Evolutionary conservation across 1,140 invertebrate species (phyloP).

Genomic region (Drosophila pseudoananassae): DNA sequence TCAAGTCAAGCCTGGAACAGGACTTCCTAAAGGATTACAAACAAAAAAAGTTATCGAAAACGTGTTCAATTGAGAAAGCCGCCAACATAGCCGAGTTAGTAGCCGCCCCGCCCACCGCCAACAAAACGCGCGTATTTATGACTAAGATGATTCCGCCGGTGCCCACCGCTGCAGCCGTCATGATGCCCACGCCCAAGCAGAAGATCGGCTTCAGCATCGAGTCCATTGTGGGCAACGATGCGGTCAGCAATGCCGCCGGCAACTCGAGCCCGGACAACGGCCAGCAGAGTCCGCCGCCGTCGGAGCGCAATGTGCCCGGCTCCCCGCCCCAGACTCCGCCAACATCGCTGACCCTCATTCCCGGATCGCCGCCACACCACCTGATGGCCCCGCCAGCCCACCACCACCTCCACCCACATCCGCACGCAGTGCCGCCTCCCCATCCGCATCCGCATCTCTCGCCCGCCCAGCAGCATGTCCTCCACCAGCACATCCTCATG

Average conservation of each 20-base stretch:
- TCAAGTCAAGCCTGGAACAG: neutral
- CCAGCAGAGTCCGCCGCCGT: conserved; percentile 46
- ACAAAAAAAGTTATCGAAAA: conserved; percentile 2
- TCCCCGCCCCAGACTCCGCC: conserved; percentile 79
- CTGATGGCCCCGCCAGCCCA: conserved; percentile 63
- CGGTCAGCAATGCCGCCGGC: conserved; percentile 46
- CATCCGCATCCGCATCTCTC: conserved; percentile 69
- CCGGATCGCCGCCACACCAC: conserved; percentile 64
- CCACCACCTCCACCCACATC: conserved; percentile 40
- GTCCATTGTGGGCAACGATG: conserved; percentile 92
- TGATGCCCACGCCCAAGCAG: conserved; percentile 96
- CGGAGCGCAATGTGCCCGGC: conserved; percentile 63
- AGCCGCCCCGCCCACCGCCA: conserved; percentile 58
- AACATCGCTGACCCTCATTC: conserved; percentile 46
- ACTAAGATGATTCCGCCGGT: conserved; percentile 85
- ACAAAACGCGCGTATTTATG: conserved; percentile 77
- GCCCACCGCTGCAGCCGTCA: conserved; percentile 84
- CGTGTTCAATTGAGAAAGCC: conserved; percentile 39
- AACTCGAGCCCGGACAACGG: conserved; percentile 46
- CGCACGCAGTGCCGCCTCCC: conserved; percentile 25
- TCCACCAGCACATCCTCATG: conserved; percentile 70
- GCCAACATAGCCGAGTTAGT: conserved; percentile 78
- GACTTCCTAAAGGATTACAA: conserved; percentile 47
- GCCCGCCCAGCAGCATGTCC: conserved; percentile 72
- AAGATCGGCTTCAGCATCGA: conserved; percentile 98